phyloP scores from a whole-genome alignment of 2,113 vertebrate species.

The Pagrus major region DNA sequence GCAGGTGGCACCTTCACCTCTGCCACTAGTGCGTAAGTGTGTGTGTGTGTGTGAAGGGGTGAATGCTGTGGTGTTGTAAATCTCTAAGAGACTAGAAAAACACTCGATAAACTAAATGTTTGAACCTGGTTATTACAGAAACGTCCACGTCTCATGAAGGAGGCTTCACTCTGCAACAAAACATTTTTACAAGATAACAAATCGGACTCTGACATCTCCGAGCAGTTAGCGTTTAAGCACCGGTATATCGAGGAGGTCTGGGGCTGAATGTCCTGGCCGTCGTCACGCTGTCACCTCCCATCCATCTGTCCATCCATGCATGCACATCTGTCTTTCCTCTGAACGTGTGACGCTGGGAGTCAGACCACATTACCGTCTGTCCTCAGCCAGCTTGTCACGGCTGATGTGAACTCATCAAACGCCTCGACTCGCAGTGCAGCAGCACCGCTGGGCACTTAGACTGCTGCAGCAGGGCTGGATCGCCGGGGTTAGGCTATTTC shows the following conservation, averaged over 20 bases:
- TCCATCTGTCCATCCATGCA: conserved; percentile 41
- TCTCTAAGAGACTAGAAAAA: too few species aligned
- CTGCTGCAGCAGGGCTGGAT: conserved; percentile 51
- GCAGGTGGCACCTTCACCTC: too few species aligned
- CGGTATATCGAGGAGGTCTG: background rate
- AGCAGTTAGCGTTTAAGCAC: background rate
- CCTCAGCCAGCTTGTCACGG: conserved; percentile 58
- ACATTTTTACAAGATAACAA: background rate
- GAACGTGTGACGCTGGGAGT: conserved; percentile 47
- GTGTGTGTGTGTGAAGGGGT: too few species aligned
- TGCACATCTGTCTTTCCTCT: conserved; percentile 38
- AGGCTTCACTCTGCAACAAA: too few species aligned
- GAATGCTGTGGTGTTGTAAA: too few species aligned
- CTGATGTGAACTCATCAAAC: conserved; percentile 69
- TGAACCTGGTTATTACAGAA: too few species aligned
- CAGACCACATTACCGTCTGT: conserved; percentile 49
- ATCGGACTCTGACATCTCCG: background rate
- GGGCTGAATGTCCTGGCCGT: background rate
- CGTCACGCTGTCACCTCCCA: conserved; percentile 39
- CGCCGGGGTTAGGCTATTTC: conserved; percentile 74
- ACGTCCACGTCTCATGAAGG: too few species aligned
- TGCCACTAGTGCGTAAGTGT: too few species aligned
- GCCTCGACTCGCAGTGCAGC: conserved; percentile 43
- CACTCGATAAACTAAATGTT: too few species aligned
- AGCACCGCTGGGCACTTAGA: conserved; percentile 43